Base-by-base conservation (phyloP, 2,113 vertebrate species). In the Crotalus helleri region DNA sequence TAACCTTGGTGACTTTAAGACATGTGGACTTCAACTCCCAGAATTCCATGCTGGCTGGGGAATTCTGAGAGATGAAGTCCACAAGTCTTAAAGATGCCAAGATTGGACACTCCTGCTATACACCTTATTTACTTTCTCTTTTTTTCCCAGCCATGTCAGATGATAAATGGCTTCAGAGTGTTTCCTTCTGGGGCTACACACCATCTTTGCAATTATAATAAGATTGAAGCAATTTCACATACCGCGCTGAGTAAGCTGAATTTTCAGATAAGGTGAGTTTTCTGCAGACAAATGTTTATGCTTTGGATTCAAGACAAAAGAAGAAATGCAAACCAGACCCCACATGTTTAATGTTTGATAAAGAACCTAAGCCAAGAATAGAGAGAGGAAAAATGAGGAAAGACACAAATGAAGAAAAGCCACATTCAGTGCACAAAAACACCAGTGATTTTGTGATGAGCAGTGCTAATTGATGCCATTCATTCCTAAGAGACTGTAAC, bases 111-210 rank as follows among this genome's bases (percentile, higher is more conserved):
- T 3, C 59, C 24, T 64, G 59, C 59, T 29, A 1, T 93, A 1
- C 51, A 26, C 87, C 92, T 85, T 89, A 64, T 86, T 90, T 11
- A 51, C 49, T 92, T 69, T 69, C 29, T 69, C 13, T 33, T 13
- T 89, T 5, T 59, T 21, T 8, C 3, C 92, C 95, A 49, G 69
- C 87, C 89, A 6, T 0, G 11, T 69, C 85, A 49, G 1, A 12
- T 54, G 26, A 90, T 59, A 51, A 54, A 92, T 86, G 92, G 23
- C 69, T 4, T 53, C 33, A 7, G 74, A 53, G 26, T 93, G 94
- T 89, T 92, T 24, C 0, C 0, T 91, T 4, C 4, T 0, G 6
- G 10, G 90, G 91, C 69, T 86, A 58, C 12, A n/a, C 58, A n/a
- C 55, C 91, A 69, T 46, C 85, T 85, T 89, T 51, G 69, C 59